These are phyloP conservation scores for Hirtodrosophila duncani DNA, from an alignment of 2,888 invertebrate genomes.

Conservation along the genomic window DNA sequence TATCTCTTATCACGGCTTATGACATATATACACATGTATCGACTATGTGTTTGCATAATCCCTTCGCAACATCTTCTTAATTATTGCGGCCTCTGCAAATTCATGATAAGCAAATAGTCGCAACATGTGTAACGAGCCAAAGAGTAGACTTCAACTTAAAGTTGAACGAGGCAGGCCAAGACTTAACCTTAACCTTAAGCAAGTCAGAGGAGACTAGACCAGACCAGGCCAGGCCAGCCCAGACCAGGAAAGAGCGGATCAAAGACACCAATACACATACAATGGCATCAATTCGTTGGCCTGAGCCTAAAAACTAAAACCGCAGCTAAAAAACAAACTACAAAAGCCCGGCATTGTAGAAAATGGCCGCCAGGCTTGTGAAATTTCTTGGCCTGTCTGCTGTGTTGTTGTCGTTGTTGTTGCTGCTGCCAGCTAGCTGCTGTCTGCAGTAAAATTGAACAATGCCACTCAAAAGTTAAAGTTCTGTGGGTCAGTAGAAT, in stretches of 20 bases:
- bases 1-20: too few species aligned
- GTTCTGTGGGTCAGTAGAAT: constrained; percentile 77
- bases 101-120: constrained; percentile 2
- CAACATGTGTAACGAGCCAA: constrained; percentile 18
- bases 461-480: constrained; percentile 75
- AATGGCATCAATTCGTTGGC: constrained; percentile 36
- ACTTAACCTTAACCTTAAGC: too few species aligned
- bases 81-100: constrained; percentile 1
- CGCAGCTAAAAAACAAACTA: constrained; percentile 6
- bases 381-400: constrained; percentile 48
- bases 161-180: too few species aligned
- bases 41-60: background rate
- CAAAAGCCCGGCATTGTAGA: constrained; percentile 32
- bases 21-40: background rate
- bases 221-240: constrained; percentile 10
- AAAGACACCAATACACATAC: background rate
- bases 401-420: constrained; percentile 26
- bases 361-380: constrained; percentile 69
- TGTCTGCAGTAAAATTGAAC: constrained; percentile 67
- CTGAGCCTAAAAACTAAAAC: constrained; percentile 23
- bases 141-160: too few species aligned
- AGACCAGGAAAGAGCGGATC: too few species aligned
- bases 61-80: background rate
- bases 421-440: constrained; percentile 13
- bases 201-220: background rate